Evolutionary conservation across 2,113 vertebrate genomes (phyloP).

Genomic region (Cryptotis parvus): DNA sequence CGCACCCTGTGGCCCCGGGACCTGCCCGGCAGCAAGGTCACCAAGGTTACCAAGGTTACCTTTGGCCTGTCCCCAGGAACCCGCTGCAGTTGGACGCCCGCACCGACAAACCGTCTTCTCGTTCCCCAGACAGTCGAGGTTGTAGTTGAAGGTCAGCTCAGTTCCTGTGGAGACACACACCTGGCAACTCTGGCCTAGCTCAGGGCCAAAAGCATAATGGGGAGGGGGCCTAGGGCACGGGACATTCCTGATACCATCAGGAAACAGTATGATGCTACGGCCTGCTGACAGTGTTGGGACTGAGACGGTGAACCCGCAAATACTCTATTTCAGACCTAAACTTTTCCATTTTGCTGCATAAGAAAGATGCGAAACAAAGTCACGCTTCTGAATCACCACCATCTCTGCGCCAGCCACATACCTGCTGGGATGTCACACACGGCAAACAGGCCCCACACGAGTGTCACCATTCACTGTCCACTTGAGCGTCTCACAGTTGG

Average conservation of each 20-base stretch:
- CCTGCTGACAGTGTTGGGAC: no score
- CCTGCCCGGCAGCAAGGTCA: no score
- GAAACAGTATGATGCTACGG: no score
- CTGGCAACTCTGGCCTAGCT: not conserved
- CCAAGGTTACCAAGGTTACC: no score
- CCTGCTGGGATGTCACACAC: conserved; percentile 96
- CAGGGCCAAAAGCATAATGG: no score
- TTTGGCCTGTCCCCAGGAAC: conserved; percentile 98
- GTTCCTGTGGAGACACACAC: conserved; percentile 87
- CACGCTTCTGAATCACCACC: rapidly evolving
- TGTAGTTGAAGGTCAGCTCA: conserved; percentile 98
- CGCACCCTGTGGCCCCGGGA: no score
- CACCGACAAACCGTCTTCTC: conserved; percentile 98
- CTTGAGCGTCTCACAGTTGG: conserved; percentile 99
- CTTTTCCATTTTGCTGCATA: no score
- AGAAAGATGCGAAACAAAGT: not conserved
- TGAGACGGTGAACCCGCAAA: no score
- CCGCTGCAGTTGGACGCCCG: conserved; percentile 98
- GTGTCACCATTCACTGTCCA: conserved; percentile 99
- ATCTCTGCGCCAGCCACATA: conserved; percentile 67
- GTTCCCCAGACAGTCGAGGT: conserved; percentile 98
- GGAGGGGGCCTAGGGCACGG: no score
- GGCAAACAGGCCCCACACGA: conserved; percentile 96
- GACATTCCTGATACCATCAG: no score
- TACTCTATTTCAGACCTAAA: no score